Evolutionary conservation across 2,113 vertebrate species (phyloP).

Genomic region (Calypte anna): DNA sequence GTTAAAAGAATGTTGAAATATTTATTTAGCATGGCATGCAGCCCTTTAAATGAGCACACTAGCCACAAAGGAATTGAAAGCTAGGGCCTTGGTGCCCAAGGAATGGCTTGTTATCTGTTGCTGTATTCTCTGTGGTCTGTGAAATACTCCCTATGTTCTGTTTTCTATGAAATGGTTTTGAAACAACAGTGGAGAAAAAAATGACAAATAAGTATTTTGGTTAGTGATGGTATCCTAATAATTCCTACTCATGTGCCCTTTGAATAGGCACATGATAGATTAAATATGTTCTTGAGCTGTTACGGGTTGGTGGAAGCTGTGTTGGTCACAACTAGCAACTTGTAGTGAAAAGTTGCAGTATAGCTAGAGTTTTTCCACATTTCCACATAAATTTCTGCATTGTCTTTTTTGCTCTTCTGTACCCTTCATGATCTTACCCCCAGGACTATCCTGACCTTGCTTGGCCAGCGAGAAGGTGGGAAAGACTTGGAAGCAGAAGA

Average conservation of each 20-base stretch:
- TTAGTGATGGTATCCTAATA: not conserved
- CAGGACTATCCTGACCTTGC: not conserved
- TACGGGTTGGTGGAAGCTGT: accelerated
- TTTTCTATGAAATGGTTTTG: accelerated
- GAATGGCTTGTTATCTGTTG: not conserved
- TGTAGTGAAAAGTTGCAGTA: not conserved
- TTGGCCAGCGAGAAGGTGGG: not conserved
- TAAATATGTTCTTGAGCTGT: not conserved
- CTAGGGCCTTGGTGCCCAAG: not conserved
- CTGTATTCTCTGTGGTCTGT: not conserved
- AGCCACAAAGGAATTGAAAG: not conserved
- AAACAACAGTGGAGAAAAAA: not conserved
- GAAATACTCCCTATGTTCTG: not conserved
- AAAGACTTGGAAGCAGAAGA: not conserved
- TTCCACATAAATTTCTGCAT: not conserved
- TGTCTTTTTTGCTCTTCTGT: not conserved
- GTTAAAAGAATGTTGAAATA: not conserved
- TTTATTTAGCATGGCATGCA: not conserved
- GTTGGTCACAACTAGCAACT: not conserved
- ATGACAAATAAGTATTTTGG: not conserved
- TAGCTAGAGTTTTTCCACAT: not conserved
- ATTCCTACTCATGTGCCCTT: not conserved
- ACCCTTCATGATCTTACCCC: not conserved
- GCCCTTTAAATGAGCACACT: not conserved
- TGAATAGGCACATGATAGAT: not conserved